These are phyloP conservation scores for Nemopilema nomurai DNA, from an alignment of 30 jellyfish, hydroid and myxozoan species.

Conservation along the genomic window DNA sequence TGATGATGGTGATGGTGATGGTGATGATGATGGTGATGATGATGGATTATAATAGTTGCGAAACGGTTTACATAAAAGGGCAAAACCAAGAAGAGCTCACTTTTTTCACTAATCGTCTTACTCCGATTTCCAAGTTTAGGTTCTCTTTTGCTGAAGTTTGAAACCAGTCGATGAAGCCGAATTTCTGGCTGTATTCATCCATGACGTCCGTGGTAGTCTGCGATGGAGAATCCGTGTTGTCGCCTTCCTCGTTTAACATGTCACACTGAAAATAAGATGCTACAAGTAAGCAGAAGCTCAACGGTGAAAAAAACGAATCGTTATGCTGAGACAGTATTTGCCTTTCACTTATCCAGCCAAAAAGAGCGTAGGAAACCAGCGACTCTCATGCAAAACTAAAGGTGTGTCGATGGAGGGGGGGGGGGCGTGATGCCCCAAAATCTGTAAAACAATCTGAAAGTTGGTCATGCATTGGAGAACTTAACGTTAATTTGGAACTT, in stretches of 20 bases:
- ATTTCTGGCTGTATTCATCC: slow-evolving; percentile 80
- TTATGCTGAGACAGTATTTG: not conserved
- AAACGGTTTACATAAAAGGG: too few species aligned
- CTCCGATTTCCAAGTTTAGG: slow-evolving; percentile 77
- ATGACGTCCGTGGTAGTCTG: slow-evolving; percentile 39
- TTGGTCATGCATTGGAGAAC: too few species aligned
- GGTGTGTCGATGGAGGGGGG: too few species aligned
- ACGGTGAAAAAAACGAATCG: not conserved
- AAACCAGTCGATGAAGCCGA: slow-evolving; percentile 88
- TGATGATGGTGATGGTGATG: too few species aligned
- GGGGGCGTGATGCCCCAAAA: too few species aligned
- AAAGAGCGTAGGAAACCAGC: too few species aligned
- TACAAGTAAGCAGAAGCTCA: not conserved
- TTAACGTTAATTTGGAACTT: too few species aligned
- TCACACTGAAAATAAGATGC: slow-evolving; percentile 67
- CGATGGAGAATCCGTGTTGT: slow-evolving; percentile 13
- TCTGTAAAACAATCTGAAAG: too few species aligned
- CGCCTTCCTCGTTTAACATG: slow-evolving; percentile 56
- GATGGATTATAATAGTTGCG: too few species aligned
- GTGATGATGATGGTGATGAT: too few species aligned
- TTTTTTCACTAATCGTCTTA: slow-evolving; percentile 52
- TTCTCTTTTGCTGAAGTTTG: slow-evolving; percentile 95
- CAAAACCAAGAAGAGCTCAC: slow-evolving; percentile 34
- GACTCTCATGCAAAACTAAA: too few species aligned
- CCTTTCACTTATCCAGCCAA: too few species aligned